Evolutionary conservation across 2,888 invertebrate species (phyloP).

Genomic region (Agonopterix heracliana): DNA sequence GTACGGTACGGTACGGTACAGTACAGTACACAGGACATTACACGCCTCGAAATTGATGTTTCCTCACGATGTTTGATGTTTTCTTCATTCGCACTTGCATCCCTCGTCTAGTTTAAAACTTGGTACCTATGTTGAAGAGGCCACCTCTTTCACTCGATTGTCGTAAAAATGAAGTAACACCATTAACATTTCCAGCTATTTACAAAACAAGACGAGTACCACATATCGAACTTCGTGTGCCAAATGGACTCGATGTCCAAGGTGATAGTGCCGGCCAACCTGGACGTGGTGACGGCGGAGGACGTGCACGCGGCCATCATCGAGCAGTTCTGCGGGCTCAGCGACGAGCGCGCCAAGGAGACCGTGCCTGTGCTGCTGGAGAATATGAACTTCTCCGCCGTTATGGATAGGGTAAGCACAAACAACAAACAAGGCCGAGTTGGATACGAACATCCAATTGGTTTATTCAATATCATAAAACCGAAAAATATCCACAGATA

Average conservation of each 20-base stretch:
- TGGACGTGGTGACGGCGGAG: constrained; percentile 41
- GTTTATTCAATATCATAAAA: too few species aligned
- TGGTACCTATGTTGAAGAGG: too few species aligned
- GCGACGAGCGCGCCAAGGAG: constrained; percentile 49
- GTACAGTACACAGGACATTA: too few species aligned
- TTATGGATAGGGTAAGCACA: constrained; percentile 15
- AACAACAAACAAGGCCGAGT: too few species aligned
- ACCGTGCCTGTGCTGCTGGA: constrained; percentile 53
- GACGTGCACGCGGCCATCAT: constrained; percentile 53
- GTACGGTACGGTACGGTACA: too few species aligned
- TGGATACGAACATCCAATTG: too few species aligned
- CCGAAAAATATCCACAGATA: constrained; percentile 35
- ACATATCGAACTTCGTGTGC: constrained; percentile 46
- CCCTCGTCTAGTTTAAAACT: too few species aligned
- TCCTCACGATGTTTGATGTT: too few species aligned
- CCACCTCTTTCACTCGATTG: too few species aligned
- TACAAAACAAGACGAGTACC: constrained; percentile 32
- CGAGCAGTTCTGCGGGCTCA: constrained; percentile 63
- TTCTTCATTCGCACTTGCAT: too few species aligned
- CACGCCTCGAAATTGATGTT: too few species aligned
- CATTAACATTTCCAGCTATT: constrained; percentile 31
- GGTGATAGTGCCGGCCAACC: constrained; percentile 33
- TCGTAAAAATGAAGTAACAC: too few species aligned
- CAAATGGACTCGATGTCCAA: constrained; percentile 39
- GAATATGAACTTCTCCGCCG: constrained; percentile 53